Evolutionary conservation across 2,888 invertebrate species (phyloP), one percentile per base, ranked within the genome.

Genomic region (Chironomus tentans): DNA sequence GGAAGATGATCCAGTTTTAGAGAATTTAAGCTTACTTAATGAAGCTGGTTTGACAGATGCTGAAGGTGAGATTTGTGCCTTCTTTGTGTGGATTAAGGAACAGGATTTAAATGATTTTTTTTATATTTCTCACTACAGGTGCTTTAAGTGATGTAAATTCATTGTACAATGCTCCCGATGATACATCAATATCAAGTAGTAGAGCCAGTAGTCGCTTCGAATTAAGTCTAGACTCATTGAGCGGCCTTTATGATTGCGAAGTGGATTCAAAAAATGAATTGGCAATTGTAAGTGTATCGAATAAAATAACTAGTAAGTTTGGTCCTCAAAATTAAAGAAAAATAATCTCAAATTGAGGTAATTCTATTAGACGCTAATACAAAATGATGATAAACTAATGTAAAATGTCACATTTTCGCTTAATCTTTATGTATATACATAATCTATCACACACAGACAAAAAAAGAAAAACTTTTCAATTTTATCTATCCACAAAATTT

Each of bases 141-240:
- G 94, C 93, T 28, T 86, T 94, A 77, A 93, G 93, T 80, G 94
- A 94, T 84, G 92, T 94, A 71, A 94, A 94, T 85, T 93, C 92
- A 7, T 90, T 92, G 79, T 92, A 91, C 83, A 90, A 91, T 83
- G 88, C 88, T 77, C 84, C 83, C 69, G 89, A 89, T 80, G 88
- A 94, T 81, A 93, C 93, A 78, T 90, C 90, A 79, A 90, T 94
- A 78, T 94, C 93, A 3, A 93, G 93, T 6, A 93, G 93, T 6
- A 87, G 94, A 78, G 93, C 94, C 48, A 93, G 93, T 22, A 93
- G 93, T 13, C 88, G 93, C 10, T 72, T 72, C 10, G 88, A 94
- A 70, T 89, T 94, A 79, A 92, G 92, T 77, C 85, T 93, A 70
- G 93, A 93, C 83, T 92, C 92, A 15, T 86, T 93, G 78, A 92